These are phyloP conservation scores for Drosophila neocordata DNA, from an alignment of 1,140 invertebrate species.

Conservation along the genomic window DNA sequence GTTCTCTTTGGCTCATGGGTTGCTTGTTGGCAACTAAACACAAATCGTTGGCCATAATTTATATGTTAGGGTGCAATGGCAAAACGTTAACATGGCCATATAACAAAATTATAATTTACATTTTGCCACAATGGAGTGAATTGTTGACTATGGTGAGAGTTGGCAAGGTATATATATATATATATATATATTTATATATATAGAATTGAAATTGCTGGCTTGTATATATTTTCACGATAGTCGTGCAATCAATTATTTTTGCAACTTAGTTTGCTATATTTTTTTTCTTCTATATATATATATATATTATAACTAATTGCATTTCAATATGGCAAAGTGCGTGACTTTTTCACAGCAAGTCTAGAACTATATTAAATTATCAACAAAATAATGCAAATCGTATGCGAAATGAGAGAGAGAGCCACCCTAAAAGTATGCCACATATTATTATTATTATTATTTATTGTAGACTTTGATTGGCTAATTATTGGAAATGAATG, in stretches of 20 bases:
- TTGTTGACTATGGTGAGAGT: constrained; percentile 38
- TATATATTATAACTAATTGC: constrained; percentile 43
- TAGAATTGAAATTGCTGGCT: too few relatives aligned
- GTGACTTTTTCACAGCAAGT: constrained; percentile 46
- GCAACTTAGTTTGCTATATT: constrained; percentile 15
- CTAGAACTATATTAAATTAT: constrained; percentile 70
- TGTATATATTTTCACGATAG: constrained; percentile 43
- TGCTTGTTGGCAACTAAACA: constrained; percentile 72
- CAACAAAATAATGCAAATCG: constrained; percentile 60
- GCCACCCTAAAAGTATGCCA: constrained; percentile 45
- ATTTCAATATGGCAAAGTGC: constrained; percentile 58
- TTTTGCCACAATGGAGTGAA: constrained; percentile 45
- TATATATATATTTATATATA: too few relatives aligned
- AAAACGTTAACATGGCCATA: constrained; percentile 48
- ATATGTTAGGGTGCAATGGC: constrained; percentile 50
- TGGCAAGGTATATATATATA: too few relatives aligned
- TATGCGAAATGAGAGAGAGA: not conserved
- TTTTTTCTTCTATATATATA: constrained; percentile 7
- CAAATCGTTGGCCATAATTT: constrained; percentile 69
- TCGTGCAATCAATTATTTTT: constrained; percentile 49
- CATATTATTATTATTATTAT: constrained; percentile 28
- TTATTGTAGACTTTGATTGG: constrained; percentile 6
- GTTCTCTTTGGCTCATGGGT: too few relatives aligned
- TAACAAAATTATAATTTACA: constrained; percentile 43
- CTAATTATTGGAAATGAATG: constrained; percentile 13